Percentiles rank a stretch among this genome's conserved stretches.
Evolutionary conservation across 1,140 invertebrate species (phyloP).

Genomic region (Psilanteris sp.): DNA sequence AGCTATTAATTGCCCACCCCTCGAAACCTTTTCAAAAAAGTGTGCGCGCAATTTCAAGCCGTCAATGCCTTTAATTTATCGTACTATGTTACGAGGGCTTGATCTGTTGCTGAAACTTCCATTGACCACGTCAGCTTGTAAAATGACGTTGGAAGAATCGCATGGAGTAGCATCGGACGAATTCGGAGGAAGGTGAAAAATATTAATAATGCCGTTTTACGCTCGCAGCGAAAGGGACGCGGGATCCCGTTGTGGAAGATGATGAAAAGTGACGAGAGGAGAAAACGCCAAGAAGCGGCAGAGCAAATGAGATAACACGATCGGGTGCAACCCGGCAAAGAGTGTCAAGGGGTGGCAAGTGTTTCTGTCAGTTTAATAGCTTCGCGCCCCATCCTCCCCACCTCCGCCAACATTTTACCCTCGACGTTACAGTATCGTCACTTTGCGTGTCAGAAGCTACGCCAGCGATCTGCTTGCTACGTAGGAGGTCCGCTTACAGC

Average conservation of each 20-base stretch:
- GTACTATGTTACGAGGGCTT: slow-evolving; percentile 31
- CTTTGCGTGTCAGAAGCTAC: slow-evolving; percentile 78
- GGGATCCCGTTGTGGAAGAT: slow-evolving; percentile 62
- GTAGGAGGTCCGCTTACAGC: slow-evolving; percentile 69
- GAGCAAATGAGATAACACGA: slow-evolving; percentile 43
- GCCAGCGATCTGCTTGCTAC: slow-evolving; percentile 60
- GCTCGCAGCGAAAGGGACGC: slow-evolving; percentile 56
- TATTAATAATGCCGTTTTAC: slow-evolving; percentile 75
- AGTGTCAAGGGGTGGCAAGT: slow-evolving; percentile 77
- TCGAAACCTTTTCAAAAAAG: slow-evolving; percentile 4
- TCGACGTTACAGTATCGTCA: slow-evolving; percentile 76
- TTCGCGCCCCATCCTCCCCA: slow-evolving; percentile 69
- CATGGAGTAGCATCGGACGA: slow-evolving; percentile 71
- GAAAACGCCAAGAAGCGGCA: slow-evolving; percentile 28
- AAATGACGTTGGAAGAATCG: slow-evolving; percentile 72
- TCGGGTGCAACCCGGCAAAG: slow-evolving; percentile 30
- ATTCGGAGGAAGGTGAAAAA: slow-evolving; percentile 75
- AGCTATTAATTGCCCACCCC: neutral
- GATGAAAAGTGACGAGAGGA: slow-evolving; percentile 49
- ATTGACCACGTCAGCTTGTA: slow-evolving; percentile 74
- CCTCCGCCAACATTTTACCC: slow-evolving; percentile 62
- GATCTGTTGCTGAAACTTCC: slow-evolving; percentile 57
- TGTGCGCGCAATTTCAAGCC: slow-evolving; percentile 40
- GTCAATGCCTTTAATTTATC: slow-evolving; percentile 41
- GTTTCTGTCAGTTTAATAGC: slow-evolving; percentile 82